Percentiles rank a stretch among this genome's conserved stretches.
These are phyloP conservation scores for Neosilurus hyrtlii DNA, from an alignment of 2,797 vertebrate species.

Conservation along the genomic window DNA sequence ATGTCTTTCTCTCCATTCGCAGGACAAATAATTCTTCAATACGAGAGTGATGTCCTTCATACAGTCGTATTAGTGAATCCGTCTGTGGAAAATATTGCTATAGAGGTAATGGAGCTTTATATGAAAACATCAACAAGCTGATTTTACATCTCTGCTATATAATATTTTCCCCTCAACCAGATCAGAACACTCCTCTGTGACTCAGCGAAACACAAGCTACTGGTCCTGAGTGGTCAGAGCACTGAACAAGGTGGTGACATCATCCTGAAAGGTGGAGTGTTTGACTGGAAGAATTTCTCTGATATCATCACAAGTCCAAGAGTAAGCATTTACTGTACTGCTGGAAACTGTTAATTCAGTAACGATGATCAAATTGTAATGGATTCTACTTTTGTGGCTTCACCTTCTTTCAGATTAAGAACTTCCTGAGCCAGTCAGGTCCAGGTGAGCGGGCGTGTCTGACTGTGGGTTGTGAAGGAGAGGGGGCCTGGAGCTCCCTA, in stretches of 20 bases:
- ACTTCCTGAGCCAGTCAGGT: slow-evolving; percentile 78
- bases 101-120: slow-evolving; percentile 76
- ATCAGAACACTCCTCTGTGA: slow-evolving; percentile 82
- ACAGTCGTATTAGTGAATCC: slow-evolving; percentile 92
- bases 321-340: slow-evolving; percentile 68
- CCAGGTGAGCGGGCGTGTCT: slow-evolving; percentile 78
- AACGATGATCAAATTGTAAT: background rate
- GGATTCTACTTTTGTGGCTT: slow-evolving; percentile 38
- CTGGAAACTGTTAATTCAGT: background rate
- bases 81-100: slow-evolving; percentile 76
- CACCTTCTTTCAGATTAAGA: slow-evolving; percentile 77
- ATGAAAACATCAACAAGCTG: background rate
- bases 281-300: slow-evolving; percentile 83
- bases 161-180: slow-evolving; percentile 62
- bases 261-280: slow-evolving; percentile 84
- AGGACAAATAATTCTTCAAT: slow-evolving; percentile 91
- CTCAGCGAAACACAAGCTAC: slow-evolving; percentile 81
- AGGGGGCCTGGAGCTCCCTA: slow-evolving; percentile 90
- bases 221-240: slow-evolving; percentile 88
- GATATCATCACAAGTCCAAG: slow-evolving; percentile 81
- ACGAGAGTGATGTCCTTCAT: slow-evolving; percentile 85
- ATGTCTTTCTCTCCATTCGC: slow-evolving; percentile 3
- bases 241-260: slow-evolving; percentile 87
- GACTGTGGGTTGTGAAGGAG: slow-evolving; percentile 87
- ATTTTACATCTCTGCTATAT: background rate